Evolutionary conservation across 2,113 vertebrate genomes (phyloP), one percentile per base, ranked within the genome.

Genomic region (Pachyramphus minor): DNA sequence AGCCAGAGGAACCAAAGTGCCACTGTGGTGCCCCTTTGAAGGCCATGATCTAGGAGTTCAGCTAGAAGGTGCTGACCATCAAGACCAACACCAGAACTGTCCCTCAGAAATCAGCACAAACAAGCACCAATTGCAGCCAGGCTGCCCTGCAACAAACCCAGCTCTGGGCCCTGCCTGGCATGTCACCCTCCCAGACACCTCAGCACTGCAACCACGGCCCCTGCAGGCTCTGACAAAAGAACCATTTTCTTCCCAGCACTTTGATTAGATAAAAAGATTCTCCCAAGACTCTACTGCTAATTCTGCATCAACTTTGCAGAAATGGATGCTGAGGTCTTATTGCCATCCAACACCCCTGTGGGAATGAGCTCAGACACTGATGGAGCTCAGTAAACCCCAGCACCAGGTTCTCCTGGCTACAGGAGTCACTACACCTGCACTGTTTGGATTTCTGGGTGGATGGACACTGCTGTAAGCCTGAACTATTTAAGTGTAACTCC

Each of bases 91-190:
- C 44, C 19, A 35, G 20, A 64, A 33, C 9, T 9, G 25, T 4
- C 56, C 27, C 23, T 9, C 14, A 50, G 24, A 31, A 89, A 44
- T 24, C 55, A 67, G 49, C 63, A 33, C 37, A 31, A 59, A 6
- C 30, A 33, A 39, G 27, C 1, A 0, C 12, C 42, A 33, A 1
- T 4, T 3, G 1, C 10, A 49, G 18, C 23, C 22, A 24, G 15
- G 6, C 4, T 25, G 24, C 77, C 52, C 4, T 1, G 6, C n/a
- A n/a, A 27, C 2, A 4, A 30, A 33, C 16, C 1, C n/a, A 31
- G 13, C 1, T 55, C 12, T 47, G 41, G 33, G 13, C 41, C 25
- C 30, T 83, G 47, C n/a, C 30, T 37, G n/a, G 39, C 62, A 22
- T 21, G 22, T 6, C 60, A 14, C 30, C 13, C 21, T n/a, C 35